Evolutionary conservation across 2,113 vertebrate genomes (phyloP), one percentile per base, ranked within the genome.

Genomic region (Coregonus clupeaformis): DNA sequence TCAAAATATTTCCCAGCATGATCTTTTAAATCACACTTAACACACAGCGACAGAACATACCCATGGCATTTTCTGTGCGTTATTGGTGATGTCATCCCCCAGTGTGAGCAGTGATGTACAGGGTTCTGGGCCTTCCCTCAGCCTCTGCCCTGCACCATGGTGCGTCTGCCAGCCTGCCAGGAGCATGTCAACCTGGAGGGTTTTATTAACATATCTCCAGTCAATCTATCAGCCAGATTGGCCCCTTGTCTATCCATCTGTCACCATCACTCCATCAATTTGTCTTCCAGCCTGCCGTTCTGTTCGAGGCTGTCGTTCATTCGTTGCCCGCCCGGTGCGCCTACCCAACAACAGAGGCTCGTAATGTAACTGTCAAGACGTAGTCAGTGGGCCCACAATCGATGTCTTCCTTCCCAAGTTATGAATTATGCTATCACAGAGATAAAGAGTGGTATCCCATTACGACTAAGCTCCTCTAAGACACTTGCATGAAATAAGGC

Each of bases 141-240:
- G 12, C 47, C n/a, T 20, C 27, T 22, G n/a, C 63, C 0, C 25
- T 65, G 30, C 63, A 73, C 25, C 59, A 63, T 0, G 13, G 74
- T 0, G 16, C 74, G 7, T 66, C 49, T 77, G 79, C 45, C 79
- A 72, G 76, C 62, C 7, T 42, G 36, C 36, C 6, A 42, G 36
- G 36, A 18, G 57, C 71, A 68, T 73, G 45, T 79, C 82, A 80
- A 52, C 78, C 75, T 60, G 71, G 60, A 71, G 65, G 2, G 7
- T 74, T 77, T 36, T 70, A 78, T 73, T 66, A 71, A 71, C 68
- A 71, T 84, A 69, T 82, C 69, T 82, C 29, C 69, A 42, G 14
- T 52, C 47, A 52, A 65, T 80, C 69, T 77, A 14, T 81, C 72
- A 75, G 82, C 7, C 85, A 86, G 77, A 77, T 82, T 42, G 36